Evolutionary conservation across 2,113 vertebrate genomes (phyloP).

Genomic region (Podarcis raffonei): DNA sequence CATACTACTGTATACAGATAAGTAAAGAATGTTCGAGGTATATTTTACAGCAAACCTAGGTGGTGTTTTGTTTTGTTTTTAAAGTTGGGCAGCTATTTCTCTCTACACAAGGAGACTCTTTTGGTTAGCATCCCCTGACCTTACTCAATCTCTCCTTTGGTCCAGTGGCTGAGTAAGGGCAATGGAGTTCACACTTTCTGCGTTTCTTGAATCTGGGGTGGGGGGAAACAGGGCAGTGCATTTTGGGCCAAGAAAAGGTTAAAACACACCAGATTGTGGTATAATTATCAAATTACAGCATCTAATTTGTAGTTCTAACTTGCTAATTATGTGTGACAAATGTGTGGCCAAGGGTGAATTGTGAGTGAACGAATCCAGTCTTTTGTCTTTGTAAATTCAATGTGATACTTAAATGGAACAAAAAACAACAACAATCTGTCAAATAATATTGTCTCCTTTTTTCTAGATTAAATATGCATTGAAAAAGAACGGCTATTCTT

Average conservation of each 20-base stretch:
- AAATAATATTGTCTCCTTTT: constrained; percentile 8
- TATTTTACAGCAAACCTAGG: background rate
- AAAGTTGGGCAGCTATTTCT: background rate
- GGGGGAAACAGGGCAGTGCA: rapidly evolving
- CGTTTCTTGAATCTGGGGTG: background rate
- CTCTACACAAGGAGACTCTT: background rate
- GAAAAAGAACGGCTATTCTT: constrained; percentile 11
- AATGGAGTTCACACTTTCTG: background rate
- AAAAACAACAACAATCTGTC: constrained; percentile 20
- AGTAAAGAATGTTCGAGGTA: no score
- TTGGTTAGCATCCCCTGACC: background rate
- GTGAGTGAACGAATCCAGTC: constrained; percentile 39
- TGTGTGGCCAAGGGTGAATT: constrained; percentile 53
- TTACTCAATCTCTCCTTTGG: constrained; percentile 9
- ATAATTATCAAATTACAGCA: constrained; percentile 62
- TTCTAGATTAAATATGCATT: background rate
- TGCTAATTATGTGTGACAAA: constrained; percentile 64
- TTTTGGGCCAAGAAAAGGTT: constrained; percentile 44
- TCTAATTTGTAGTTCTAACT: constrained; percentile 67
- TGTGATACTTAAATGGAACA: constrained; percentile 35
- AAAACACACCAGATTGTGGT: constrained; percentile 56
- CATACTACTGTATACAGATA: no score
- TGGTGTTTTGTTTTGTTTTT: background rate
- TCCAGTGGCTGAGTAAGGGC: no score
- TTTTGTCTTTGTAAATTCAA: constrained; percentile 60